These are phyloP conservation scores for Tetrao urogallus DNA, from an alignment of 2,113 vertebrate species.

Conservation along the genomic window DNA sequence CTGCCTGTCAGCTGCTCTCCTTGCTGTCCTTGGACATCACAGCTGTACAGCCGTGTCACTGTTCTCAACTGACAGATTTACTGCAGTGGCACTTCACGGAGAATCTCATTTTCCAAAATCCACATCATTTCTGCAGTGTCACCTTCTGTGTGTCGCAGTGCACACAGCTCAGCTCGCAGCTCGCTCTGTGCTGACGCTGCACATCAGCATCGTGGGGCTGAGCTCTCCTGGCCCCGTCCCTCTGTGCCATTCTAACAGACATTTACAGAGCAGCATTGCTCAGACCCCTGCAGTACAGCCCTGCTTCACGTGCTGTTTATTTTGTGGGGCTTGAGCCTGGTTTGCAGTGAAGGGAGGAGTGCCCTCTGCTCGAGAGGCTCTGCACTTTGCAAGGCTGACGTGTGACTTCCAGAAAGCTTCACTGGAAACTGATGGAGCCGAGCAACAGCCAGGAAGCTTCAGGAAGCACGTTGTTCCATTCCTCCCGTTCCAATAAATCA, in stretches of 20 bases:
- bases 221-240: not conserved
- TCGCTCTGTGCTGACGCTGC: rapidly evolving
- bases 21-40: not conserved
- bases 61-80: not conserved
- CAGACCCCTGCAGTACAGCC: not conserved
- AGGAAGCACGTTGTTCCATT: not conserved
- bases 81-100: not conserved
- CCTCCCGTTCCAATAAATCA: not conserved
- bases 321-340: not conserved
- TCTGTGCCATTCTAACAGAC: not conserved
- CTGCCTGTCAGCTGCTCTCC: not conserved
- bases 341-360: not conserved
- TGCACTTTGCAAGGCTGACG: rapidly evolving
- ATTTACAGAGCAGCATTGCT: rapidly evolving
- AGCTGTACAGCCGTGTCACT: not conserved
- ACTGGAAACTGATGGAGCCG: not conserved
- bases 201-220: not conserved
- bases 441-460: not conserved
- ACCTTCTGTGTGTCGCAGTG: not conserved
- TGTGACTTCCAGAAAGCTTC: not conserved
- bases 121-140: rapidly evolving
- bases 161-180: not conserved
- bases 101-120: not conserved
- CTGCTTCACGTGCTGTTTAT: not conserved
- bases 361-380: no score